Percentiles rank a stretch among this genome's conserved stretches.
These are phyloP conservation scores for Frankliniella fusca DNA, from an alignment of 2,888 invertebrate genomes.

Conservation along the genomic window DNA sequence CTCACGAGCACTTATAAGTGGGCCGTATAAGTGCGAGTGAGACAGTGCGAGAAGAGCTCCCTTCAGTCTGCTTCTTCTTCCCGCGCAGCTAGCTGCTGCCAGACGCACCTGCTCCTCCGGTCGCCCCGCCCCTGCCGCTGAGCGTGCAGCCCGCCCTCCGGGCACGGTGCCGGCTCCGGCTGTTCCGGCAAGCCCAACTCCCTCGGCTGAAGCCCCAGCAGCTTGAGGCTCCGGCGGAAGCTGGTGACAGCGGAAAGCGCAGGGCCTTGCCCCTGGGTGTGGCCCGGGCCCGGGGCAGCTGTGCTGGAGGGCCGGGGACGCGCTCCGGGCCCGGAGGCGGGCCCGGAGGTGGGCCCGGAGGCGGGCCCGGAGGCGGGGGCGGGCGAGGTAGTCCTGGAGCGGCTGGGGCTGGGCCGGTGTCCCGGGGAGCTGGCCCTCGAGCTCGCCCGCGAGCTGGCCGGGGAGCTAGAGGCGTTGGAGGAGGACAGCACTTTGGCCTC, in stretches of 20 bases:
- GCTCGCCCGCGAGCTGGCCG: neutral
- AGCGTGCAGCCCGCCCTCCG: neutral
- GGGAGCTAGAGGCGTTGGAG: neutral
- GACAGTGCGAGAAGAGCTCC: no score
- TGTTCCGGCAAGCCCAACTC: constrained; percentile 35
- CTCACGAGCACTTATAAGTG: no score
- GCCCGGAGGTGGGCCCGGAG: neutral
- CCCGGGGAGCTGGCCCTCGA: neutral
- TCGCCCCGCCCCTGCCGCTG: neutral
- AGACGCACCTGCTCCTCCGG: neutral
- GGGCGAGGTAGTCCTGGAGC: neutral
- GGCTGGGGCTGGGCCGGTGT: neutral
- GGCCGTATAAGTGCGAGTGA: no score
- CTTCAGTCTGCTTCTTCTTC: no score
- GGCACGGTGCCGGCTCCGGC: neutral
- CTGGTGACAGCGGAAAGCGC: neutral
- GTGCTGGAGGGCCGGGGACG: neutral
- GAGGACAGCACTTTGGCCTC: neutral
- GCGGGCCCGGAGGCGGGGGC: neutral
- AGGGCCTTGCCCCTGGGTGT: neutral
- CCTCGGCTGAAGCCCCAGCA: constrained; percentile 39
- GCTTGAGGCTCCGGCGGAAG: constrained; percentile 39
- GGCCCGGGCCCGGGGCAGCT: neutral
- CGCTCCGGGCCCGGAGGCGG: neutral
- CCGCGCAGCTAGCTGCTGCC: no score